A percentile compares a stretch with the other conserved stretches of the same genome.
These are phyloP conservation scores for Alligator mississippiensis DNA, from an alignment of 2,113 vertebrate genomes.

Conservation along the genomic window DNA sequence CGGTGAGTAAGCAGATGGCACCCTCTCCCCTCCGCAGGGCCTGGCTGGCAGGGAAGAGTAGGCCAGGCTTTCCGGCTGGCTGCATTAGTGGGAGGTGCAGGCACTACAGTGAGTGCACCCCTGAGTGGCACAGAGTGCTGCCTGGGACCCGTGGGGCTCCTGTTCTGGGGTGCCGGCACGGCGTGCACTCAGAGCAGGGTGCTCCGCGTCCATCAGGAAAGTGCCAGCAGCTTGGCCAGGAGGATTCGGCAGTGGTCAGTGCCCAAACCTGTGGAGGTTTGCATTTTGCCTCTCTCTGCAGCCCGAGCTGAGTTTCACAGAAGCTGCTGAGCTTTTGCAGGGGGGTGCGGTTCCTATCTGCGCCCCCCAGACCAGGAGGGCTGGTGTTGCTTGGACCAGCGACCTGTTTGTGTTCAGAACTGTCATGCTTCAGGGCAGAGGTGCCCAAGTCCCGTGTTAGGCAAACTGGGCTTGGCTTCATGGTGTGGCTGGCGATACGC, in stretches of 20 bases:
- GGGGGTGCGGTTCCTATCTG: neutral
- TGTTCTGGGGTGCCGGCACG: neutral
- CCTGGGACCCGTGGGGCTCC: neutral
- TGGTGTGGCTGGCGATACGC: neutral
- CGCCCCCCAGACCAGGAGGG: neutral
- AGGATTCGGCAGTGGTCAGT: neutral
- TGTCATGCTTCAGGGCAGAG: neutral
- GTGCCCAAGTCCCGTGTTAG: no score
- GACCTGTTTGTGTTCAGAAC: neutral
- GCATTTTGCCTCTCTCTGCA: neutral
- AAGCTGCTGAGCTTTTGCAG: neutral
- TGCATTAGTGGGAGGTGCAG: neutral
- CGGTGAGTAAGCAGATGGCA: constrained; percentile 74
- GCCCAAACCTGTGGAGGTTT: neutral
- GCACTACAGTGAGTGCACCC: no score
- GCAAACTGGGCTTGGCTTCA: neutral
- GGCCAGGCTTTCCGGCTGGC: neutral
- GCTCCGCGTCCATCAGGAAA: neutral
- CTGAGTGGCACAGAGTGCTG: neutral
- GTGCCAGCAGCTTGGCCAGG: neutral
- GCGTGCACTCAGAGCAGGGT: neutral
- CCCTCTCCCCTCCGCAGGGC: neutral
- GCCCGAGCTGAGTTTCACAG: neutral
- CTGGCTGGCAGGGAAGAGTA: neutral
- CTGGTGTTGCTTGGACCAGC: neutral